Conservation (phyloP, 1,140 invertebrate genomes). For the Caenorhabditis briggsae region DNA sequence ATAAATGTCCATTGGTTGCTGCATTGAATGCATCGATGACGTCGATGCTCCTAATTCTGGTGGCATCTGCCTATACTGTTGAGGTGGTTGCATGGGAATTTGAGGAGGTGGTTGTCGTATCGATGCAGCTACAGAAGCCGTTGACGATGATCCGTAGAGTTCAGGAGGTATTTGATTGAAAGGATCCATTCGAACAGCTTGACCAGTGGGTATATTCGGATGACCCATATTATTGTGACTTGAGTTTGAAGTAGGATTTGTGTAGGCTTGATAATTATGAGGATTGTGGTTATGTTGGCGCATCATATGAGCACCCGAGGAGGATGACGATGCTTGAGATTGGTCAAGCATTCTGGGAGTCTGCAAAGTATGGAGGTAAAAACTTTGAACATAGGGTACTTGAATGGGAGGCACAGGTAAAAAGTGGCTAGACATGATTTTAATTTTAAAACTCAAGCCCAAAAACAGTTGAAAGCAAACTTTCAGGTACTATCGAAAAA, state of each 20-base stretch:
- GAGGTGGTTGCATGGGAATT: not conserved
- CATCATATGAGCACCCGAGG: not conserved
- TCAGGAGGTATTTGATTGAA: slow-evolving; percentile 31
- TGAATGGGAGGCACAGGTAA: too few relatives aligned
- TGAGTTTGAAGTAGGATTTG: not conserved
- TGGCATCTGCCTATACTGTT: slow-evolving; percentile 22
- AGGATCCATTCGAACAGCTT: slow-evolving; percentile 24
- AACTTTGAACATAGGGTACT: not conserved
- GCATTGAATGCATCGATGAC: slow-evolving; percentile 26
- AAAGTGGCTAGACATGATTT: not conserved
- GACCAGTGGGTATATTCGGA: not conserved
- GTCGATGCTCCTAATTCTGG: slow-evolving; percentile 15
- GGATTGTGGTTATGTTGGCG: slow-evolving; percentile 10
- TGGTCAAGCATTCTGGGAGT: slow-evolving; percentile 26
- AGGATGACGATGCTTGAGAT: slow-evolving; percentile 1
- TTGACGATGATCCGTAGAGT: not conserved
- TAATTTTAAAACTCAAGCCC: not conserved
- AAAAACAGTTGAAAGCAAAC: not conserved
- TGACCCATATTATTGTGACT: not conserved
- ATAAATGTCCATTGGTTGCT: slow-evolving; percentile 34
- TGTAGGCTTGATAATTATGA: slow-evolving; percentile 9
- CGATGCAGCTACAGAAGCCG: not conserved
- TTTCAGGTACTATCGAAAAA: too few relatives aligned
- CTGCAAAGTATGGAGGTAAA: not conserved
- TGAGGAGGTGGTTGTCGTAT: not conserved